Conservation (phyloP, 2,797 vertebrate genomes). For the Delichon dasypus region DNA sequence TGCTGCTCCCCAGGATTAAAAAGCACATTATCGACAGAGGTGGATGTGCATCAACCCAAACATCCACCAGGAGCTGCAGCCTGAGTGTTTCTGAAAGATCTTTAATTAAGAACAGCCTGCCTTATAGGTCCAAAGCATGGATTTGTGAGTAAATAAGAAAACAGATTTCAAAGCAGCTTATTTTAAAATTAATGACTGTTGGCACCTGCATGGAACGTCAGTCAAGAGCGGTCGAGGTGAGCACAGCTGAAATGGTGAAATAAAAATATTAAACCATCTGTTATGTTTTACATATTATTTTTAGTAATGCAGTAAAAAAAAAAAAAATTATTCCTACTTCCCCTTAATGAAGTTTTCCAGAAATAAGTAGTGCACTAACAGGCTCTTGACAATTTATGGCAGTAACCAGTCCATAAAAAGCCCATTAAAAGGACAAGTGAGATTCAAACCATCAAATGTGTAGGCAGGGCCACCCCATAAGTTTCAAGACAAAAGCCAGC, state of each 20-base stretch:
- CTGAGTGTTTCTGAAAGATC: background rate
- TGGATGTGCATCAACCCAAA: background rate
- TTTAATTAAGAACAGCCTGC: background rate
- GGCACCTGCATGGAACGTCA: background rate
- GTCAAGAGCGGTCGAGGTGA: background rate
- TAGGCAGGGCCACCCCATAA: background rate
- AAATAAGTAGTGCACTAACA: background rate
- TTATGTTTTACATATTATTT: background rate
- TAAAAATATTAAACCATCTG: background rate
- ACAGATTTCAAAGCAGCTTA: background rate
- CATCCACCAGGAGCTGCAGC: background rate
- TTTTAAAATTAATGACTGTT: slow-evolving; percentile 2
- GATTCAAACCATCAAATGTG: background rate
- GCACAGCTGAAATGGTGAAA: background rate
- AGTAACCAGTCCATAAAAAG: background rate
- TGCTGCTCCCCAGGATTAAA: background rate
- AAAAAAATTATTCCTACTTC: background rate
- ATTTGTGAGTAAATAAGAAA: background rate
- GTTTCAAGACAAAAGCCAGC: background rate
- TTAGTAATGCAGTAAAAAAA: background rate
- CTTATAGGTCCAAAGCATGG: background rate
- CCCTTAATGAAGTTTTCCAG: background rate
- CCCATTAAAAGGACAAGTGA: background rate
- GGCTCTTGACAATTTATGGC: background rate
- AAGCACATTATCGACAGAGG: background rate